Base-by-base conservation (phyloP, 2,113 vertebrate genomes). In the Scomber scombrus region DNA sequence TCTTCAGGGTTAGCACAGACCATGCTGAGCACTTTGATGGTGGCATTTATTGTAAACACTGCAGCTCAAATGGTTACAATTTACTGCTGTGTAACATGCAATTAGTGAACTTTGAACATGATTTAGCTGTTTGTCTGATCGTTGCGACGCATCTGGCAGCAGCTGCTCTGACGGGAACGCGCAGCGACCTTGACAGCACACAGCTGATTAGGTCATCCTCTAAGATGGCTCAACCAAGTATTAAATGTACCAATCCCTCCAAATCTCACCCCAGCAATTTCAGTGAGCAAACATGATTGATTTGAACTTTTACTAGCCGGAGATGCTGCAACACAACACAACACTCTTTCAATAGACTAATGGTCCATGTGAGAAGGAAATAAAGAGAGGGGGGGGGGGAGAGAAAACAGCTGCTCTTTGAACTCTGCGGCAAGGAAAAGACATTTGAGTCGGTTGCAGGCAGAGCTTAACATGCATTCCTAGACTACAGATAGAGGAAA, bases 131-230 rank as follows among this genome's bases (percentile, higher is more conserved):
- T 26, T 54, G 65, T 64, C 56, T 84, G 76, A 58, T 51, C 2
- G 50, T 57, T 73, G 51, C 23, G 70, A 70, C 77, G 77, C 61
- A 68, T 88, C 64, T 78, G 73, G 79, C 57, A 7, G 68, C 65
- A 26, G 64, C 54, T n/a, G 10, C 76, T 74, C 60, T 86, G 90
- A 91, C 77, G 80, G 78, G 77, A 57, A 81, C 23, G 55, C 62
- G 47, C 58, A 52, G 79, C 50, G 50, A 92, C 85, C 79, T 89
- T 88, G 89, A 90, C 81, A 81, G 90, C 78, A 91, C 79, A 88
- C 78, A 65, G 81, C 83, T 88, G 90, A 94, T 93, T 87, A 93
- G 91, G 89, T 91, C 90, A 82, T 89, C 89, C 77, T 89, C 88
- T 94, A 91, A 89, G 46, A 89, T 93, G 87, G 85, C 86, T 86